phyloP scores from a whole-genome alignment of 2,113 vertebrate species.

The Chionomys nivalis region DNA sequence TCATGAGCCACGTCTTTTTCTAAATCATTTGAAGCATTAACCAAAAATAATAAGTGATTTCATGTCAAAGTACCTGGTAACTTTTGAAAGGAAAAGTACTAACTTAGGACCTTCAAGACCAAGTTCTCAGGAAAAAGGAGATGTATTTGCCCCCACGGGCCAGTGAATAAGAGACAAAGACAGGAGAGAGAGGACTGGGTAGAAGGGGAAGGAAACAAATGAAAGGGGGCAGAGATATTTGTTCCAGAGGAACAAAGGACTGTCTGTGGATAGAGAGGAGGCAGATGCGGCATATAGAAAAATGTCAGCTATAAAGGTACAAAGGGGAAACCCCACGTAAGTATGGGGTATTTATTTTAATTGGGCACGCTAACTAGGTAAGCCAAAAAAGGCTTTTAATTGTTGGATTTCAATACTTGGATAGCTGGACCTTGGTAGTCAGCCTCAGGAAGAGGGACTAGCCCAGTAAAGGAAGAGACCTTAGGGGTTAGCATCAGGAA shows the following conservation, averaged over 20 bases:
- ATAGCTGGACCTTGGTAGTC: background rate
- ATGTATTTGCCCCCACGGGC: background rate
- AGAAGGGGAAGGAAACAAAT: background rate
- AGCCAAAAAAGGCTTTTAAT: background rate
- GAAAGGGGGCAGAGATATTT: background rate
- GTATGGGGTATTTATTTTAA: background rate
- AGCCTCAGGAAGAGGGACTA: background rate
- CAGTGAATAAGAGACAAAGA: background rate
- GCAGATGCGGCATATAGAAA: background rate
- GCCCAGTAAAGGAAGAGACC: background rate
- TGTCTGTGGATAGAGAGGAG: background rate
- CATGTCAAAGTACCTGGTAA: background rate
- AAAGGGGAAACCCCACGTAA: background rate
- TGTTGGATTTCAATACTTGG: background rate
- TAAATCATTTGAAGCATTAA: slow-evolving; percentile 38
- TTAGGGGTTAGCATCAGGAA: background rate
- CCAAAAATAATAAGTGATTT: slow-evolving; percentile 36
- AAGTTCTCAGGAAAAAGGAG: background rate
- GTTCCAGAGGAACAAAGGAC: background rate
- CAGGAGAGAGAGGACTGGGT: background rate
- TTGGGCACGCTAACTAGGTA: background rate
- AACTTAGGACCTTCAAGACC: background rate
- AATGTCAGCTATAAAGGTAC: background rate
- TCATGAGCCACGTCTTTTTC: background rate
- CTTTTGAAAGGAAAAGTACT: background rate